These are phyloP conservation scores for Eueides isabella DNA, from an alignment of 1,140 invertebrate genomes.

Conservation along the genomic window DNA sequence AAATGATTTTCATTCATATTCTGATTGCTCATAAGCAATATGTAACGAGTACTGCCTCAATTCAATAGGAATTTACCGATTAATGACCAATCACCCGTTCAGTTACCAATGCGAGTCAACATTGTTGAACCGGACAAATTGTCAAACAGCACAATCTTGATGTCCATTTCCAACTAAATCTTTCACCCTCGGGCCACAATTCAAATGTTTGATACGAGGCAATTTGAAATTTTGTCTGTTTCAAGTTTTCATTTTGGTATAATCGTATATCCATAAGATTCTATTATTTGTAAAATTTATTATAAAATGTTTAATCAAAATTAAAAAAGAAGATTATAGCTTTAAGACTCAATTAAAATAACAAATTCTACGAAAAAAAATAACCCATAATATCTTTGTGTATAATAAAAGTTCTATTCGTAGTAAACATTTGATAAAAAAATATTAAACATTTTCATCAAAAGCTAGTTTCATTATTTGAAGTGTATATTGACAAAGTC, in stretches of 20 bases:
- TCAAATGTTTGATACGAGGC: not conserved
- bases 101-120: not conserved
- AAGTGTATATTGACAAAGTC: not conserved
- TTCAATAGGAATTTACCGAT: not conserved
- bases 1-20: not conserved
- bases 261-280: not conserved
- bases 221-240: not conserved
- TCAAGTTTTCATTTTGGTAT: not conserved
- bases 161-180: not conserved
- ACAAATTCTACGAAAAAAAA: too few species aligned
- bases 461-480: not conserved
- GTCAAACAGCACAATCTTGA: conserved; percentile 6
- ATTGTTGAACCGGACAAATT: not conserved
- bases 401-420: not conserved
- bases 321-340: too few species aligned
- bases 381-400: not conserved
- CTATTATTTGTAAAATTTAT: too few species aligned
- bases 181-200: not conserved
- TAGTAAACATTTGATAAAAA: not conserved
- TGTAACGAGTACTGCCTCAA: not conserved
- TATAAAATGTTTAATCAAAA: too few species aligned
- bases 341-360: too few species aligned
- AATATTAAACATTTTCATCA: not conserved
- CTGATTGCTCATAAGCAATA: not conserved
- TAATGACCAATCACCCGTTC: not conserved